Percentiles rank a stretch among this genome's conserved stretches.
These are phyloP conservation scores for Nephrotoma guestfalica DNA, from an alignment of 2,888 invertebrate species.

Conservation along the genomic window DNA sequence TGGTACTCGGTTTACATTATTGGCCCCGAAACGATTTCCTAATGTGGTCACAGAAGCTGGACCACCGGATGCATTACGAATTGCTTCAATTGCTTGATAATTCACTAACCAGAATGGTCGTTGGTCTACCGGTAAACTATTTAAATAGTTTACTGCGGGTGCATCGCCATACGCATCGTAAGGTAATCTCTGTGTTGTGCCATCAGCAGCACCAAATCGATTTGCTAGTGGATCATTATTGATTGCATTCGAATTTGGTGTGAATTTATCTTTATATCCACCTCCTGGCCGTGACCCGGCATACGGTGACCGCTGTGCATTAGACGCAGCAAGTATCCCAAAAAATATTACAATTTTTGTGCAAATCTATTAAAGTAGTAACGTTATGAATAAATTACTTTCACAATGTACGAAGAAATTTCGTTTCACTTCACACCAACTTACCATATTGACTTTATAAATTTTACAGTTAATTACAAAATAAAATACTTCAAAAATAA, in stretches of 20 bases:
- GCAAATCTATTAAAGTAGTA: background rate
- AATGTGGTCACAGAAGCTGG: background rate
- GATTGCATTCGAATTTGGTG: background rate
- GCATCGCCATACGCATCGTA: conserved; percentile 51
- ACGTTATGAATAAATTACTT: background rate
- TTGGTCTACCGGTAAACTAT: conserved; percentile 46
- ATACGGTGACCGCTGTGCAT: conserved; percentile 45
- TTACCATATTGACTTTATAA: background rate
- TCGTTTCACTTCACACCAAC: background rate
- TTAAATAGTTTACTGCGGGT: conserved; percentile 44
- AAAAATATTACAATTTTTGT: background rate
- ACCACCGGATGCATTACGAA: conserved; percentile 25
- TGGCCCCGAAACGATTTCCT: background rate
- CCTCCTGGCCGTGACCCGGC: conserved; percentile 39
- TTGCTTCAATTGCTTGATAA: conserved; percentile 46
- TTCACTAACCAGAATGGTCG: conserved; percentile 63
- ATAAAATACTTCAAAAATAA: background rate
- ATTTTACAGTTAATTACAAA: background rate
- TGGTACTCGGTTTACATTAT: background rate
- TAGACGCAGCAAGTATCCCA: background rate
- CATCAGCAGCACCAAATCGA: background rate
- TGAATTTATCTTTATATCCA: conserved; percentile 42
- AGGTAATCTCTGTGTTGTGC: conserved; percentile 36
- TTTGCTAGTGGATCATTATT: background rate
- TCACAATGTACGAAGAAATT: background rate